Conservation (phyloP, 2,888 invertebrate genomes). For the Pasiphila rectangulata region DNA sequence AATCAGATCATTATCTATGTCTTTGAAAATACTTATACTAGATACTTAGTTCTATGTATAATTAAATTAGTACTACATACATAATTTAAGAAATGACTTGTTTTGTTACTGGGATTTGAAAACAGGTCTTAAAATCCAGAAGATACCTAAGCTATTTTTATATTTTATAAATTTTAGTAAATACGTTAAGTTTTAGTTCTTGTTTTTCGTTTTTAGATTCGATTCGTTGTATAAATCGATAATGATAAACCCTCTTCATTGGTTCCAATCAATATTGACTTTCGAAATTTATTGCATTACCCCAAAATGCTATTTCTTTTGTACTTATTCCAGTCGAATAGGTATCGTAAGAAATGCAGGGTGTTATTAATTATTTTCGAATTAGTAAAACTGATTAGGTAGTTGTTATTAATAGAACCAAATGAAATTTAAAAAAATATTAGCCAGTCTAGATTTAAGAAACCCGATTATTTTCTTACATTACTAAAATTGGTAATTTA, state of each 20-base stretch:
- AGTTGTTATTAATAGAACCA: background rate
- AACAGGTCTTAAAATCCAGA: constrained; percentile 27
- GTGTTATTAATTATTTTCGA: constrained; percentile 15
- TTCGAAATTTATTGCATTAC: constrained; percentile 21
- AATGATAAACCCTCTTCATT: constrained; percentile 7
- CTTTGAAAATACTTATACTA: no score
- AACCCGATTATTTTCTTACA: constrained; percentile 26
- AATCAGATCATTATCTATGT: constrained; percentile 60
- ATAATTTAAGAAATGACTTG: constrained; percentile 42
- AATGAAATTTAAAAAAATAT: background rate
- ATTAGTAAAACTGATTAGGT: no score
- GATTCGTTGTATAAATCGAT: constrained; percentile 18
- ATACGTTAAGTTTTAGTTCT: constrained; percentile 20
- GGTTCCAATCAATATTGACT: constrained; percentile 19
- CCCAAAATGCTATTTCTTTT: constrained; percentile 37
- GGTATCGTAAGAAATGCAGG: constrained; percentile 47
- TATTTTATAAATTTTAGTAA: background rate
- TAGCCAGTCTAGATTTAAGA: constrained; percentile 14
- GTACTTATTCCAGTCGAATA: constrained; percentile 51
- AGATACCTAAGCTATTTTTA: background rate
- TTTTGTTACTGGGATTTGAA: constrained; percentile 39
- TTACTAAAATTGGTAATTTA: constrained; percentile 45
- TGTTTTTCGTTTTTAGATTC: background rate
- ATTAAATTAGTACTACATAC: constrained; percentile 30
- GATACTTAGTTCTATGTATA: constrained; percentile 35